These are phyloP conservation scores for Harmothoe impar DNA, from an alignment of 2,888 invertebrate genomes.

Conservation along the genomic window DNA sequence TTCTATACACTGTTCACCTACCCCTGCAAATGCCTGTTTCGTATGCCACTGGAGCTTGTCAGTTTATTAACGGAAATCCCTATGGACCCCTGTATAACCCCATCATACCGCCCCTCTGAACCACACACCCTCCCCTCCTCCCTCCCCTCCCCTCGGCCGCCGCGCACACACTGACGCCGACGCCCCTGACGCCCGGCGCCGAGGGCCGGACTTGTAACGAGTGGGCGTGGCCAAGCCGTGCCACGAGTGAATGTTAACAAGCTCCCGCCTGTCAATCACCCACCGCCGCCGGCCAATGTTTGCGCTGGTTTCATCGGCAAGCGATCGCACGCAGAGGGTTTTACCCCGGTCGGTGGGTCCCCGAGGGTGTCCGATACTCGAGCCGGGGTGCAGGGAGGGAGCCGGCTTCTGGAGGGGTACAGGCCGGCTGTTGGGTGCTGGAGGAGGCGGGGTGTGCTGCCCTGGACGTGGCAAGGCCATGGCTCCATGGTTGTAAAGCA, in stretches of 20 bases:
- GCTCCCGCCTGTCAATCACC: constrained; percentile 53
- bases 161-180: neutral
- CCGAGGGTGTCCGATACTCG: constrained; percentile 12
- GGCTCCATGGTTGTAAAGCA: neutral
- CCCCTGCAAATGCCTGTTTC: no score
- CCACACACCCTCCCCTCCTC: neutral
- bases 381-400: neutral
- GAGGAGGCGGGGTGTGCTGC: neutral
- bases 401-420: neutral
- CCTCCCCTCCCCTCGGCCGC: neutral
- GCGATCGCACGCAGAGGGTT: neutral
- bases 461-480: neutral
- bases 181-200: neutral
- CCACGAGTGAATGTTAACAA: constrained; percentile 34
- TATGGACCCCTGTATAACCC: neutral
- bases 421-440: neutral
- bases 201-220: constrained; percentile 45
- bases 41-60: neutral
- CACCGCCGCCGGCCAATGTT: constrained; percentile 58
- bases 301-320: constrained; percentile 53
- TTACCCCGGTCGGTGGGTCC: neutral
- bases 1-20: no score
- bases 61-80: constrained; percentile 35
- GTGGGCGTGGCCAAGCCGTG: constrained; percentile 43
- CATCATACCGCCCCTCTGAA: neutral